Base-by-base conservation (phyloP, 2,888 invertebrate species). In the Ochropleura plecta region DNA sequence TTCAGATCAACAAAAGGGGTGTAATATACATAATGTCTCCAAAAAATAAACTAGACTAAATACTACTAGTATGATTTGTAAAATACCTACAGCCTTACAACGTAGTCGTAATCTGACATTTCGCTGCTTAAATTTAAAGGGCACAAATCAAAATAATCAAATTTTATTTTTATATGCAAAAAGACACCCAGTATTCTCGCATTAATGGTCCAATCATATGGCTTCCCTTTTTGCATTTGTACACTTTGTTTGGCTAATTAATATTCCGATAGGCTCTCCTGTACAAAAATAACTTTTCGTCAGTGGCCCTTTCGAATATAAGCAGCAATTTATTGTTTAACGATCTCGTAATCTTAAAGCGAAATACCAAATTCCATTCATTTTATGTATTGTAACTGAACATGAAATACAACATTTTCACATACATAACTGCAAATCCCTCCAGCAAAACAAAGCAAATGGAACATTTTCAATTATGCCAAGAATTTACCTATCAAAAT, bases 401-500 rank as follows among this genome's bases (percentile, higher is more conserved):
- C 10, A 69, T 55, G 7, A 55, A 71, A 73, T 49, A 46, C 5
- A 73, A 60, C 1, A 48, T 57, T 16, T 71, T 57, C 55, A 44
- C 72, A 51, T 53, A 62, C 20, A 57, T 18, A 69, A 42, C n/a
- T 63, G 20, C 44, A 40, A 72, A 49, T 62, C 9, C 10, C 46
- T 6, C 30, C 16, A 65, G 1, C 51, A 82, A 70, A 85, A 78
- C 62, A 51, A 70, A 60, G 10, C 44, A 44, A 81, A 77, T 64
- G 55, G 57, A 78, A 74, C 14, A 73, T 82, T 73, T 83, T 75
- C 84, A 85, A 81, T 80, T 70, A 78, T 69, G 74, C 60, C 59
- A 82, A 82, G 82, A 86, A 80, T 81, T 64, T n/a, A 46, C 75
- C 81, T 79, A 87, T 86, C 72, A 83, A 83, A 73, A 67, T 73